A percentile compares a stretch with the other conserved stretches of the same genome.
phyloP scores from a whole-genome alignment of 2,797 vertebrate species.

The Xiphophorus birchmanni region DNA sequence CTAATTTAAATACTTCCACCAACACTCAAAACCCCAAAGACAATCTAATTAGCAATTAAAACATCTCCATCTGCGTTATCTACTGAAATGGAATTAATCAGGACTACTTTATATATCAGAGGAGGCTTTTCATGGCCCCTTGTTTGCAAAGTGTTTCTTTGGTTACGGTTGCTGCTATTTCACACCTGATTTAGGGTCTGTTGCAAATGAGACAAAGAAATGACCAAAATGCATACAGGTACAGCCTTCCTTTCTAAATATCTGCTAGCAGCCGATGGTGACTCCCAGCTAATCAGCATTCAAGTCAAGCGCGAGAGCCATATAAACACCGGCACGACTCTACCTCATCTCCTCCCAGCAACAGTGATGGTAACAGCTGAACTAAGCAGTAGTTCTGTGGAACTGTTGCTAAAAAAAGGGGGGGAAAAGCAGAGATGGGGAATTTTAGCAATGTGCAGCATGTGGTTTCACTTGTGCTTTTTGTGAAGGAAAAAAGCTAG shows the following conservation, averaged over 20 bases:
- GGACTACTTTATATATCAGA: background rate
- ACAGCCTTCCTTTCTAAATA: constrained; percentile 12
- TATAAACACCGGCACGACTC: constrained; percentile 29
- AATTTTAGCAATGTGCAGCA: constrained; percentile 3
- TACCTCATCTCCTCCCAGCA: constrained; percentile 7
- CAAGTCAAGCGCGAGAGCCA: constrained; percentile 21
- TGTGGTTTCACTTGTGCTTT: constrained; percentile 32
- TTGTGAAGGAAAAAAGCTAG: constrained; percentile 28
- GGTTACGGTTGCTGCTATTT: background rate
- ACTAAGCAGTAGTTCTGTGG: constrained; percentile 19
- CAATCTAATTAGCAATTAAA: background rate
- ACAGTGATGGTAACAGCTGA: constrained; percentile 23
- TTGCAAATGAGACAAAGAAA: constrained; percentile 14
- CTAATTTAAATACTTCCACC: background rate
- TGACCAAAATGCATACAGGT: constrained; percentile 14
- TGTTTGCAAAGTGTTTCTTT: constrained; percentile 4
- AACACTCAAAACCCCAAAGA: background rate
- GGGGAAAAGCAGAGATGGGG: background rate
- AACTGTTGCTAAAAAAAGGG: background rate
- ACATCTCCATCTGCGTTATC: background rate
- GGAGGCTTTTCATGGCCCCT: background rate
- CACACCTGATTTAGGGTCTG: background rate
- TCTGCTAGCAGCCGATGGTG: constrained; percentile 7
- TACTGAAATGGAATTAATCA: background rate
- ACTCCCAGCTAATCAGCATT: constrained; percentile 56